Base-by-base conservation (phyloP, 2,797 vertebrate species). In the Lates japonicus region DNA sequence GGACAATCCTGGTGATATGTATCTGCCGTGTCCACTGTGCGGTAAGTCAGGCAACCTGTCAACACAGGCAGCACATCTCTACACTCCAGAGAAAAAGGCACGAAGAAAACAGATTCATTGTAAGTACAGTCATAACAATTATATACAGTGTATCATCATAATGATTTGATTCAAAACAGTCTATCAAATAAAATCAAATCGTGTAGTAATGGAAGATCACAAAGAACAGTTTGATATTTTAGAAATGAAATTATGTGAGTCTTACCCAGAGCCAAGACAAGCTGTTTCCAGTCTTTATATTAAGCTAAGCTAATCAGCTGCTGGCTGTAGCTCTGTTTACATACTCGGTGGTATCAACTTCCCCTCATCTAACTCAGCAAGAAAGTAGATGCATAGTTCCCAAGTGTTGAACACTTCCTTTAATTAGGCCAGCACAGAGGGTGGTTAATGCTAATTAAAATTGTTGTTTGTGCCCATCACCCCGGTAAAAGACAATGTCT, bases 1-100 rank as follows among this genome's bases (percentile, higher is more conserved):
- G 54, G 64, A 70, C 81, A 62, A 49, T 83, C 80, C 73, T 76
- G 85, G 58, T 76, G 84, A 80, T 69, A 58, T 46, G 58, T 51
- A 39, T 70, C 69, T 68, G 49, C 55, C 37, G 12, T 41, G 71
- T 88, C 49, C 59, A 48, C 66, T 59, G 67, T 37, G 68, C 57
- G 57, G 58, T 62, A 71, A 62, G 49, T 70, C 62, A 70, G 70
- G 6, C 31, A 7, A 81, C 68, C 72, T 78, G 78, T 86, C 76
- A 81, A 8, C 54, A 19, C n/a, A 52, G 42, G 37, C 65, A n/a
- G 20, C 46, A 59, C 35, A 51, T 16, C 29, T 67, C 41, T 33
- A n/a, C 41, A 13, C 59, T 57, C 39, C 55, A 66, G 29, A 66
- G 14, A 35, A 17, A 76, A 67, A 20, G 48, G 57, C 19, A n/a